Evolutionary conservation across 2,113 vertebrate species (phyloP).

Genomic region (Prionailurus bengalensis): DNA sequence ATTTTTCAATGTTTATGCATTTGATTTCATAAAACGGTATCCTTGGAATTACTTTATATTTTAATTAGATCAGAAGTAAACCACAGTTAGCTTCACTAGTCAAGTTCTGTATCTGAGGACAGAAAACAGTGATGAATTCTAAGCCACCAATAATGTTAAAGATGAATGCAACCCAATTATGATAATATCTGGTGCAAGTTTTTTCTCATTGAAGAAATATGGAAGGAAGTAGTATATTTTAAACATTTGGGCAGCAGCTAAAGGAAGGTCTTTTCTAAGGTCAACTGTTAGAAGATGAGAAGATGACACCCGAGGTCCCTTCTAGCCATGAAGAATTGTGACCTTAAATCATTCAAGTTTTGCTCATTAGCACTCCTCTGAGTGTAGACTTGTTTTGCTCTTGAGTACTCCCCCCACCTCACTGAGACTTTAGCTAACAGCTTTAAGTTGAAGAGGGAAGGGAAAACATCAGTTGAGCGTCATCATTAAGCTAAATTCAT

Average conservation of each 20-base stretch:
- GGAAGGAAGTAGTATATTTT: neutral
- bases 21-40: conserved; percentile 73
- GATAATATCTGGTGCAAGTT: neutral
- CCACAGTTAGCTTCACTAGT: conserved; percentile 54
- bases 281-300: neutral
- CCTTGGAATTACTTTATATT: conserved; percentile 72
- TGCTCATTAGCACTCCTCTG: neutral
- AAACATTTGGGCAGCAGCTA: neutral
- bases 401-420: neutral
- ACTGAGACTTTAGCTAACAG: neutral
- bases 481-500: neutral
- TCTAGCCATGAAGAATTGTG: neutral
- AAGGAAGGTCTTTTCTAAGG: neutral
- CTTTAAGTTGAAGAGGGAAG: neutral
- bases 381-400: neutral
- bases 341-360: neutral
- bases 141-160: neutral
- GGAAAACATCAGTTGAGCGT: neutral
- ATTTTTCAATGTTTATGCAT: conserved; percentile 9
- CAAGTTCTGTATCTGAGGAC: neutral
- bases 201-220: neutral
- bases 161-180: neutral
- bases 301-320: neutral
- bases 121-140: neutral
- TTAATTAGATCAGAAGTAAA: conserved; percentile 79